phyloP scores from a whole-genome alignment of 2,888 invertebrate genomes.

The Phalera bucephala region DNA sequence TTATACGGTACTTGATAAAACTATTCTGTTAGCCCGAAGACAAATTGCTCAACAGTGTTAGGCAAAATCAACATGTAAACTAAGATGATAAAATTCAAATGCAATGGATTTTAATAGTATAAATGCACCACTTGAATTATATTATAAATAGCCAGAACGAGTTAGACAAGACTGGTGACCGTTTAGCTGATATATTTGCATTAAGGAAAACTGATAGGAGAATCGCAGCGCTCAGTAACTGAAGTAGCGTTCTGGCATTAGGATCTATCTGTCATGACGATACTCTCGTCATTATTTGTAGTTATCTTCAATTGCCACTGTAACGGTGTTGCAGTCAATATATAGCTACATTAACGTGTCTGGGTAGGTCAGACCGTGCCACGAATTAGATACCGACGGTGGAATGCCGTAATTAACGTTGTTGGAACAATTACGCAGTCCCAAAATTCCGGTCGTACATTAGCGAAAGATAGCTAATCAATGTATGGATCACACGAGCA shows the following conservation, averaged over 20 bases:
- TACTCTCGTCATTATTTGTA: conserved; percentile 44
- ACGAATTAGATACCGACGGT: conserved; percentile 48
- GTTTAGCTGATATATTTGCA: conserved; percentile 21
- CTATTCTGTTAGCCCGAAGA: conserved; percentile 4
- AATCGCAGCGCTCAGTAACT: conserved; percentile 18
- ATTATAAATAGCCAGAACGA: conserved; percentile 22
- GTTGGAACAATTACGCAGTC: conserved; percentile 64
- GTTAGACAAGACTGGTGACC: conserved; percentile 13
- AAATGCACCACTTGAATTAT: conserved; percentile 20
- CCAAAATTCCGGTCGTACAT: conserved; percentile 49
- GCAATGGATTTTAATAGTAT: conserved; percentile 30
- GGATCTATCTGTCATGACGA: conserved; percentile 37
- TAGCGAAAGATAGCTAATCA: conserved; percentile 60
- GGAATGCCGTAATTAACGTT: conserved; percentile 61
- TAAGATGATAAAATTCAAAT: conserved; percentile 26
- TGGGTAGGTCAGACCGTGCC: conserved; percentile 35
- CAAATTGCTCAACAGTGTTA: conserved; percentile 22
- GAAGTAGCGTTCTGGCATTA: too few relatives aligned
- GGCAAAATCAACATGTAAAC: conserved; percentile 23
- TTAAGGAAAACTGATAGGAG: conserved; percentile 20
- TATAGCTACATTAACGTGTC: conserved; percentile 52
- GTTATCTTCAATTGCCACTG: conserved; percentile 27
- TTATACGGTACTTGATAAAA: conserved; percentile 7
- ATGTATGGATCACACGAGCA: conserved; percentile 20
- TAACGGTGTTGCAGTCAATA: conserved; percentile 41